Percentiles rank a stretch among this genome's conserved stretches.
Evolutionary conservation across 92 coral and sea anemone species (phyloP).

Genomic region (Zoanthus solanderi): DNA sequence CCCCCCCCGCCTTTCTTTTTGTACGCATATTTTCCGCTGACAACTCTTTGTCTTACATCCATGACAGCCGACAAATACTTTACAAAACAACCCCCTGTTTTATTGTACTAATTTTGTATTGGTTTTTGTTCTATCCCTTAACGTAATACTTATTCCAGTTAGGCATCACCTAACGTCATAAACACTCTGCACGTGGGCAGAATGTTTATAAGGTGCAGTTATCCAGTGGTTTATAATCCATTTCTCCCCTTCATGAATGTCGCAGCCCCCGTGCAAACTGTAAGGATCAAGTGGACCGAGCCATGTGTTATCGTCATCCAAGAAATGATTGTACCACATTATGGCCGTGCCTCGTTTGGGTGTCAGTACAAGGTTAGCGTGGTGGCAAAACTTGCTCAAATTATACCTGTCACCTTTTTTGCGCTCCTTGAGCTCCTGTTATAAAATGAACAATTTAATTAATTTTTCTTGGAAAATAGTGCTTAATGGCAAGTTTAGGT

Average conservation of each 20-base stretch:
- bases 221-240: constrained; percentile 71
- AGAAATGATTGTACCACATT: constrained; percentile 64
- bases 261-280: constrained; percentile 65
- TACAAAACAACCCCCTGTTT: too few species aligned
- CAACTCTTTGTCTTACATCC: too few species aligned
- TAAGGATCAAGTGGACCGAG: constrained; percentile 48
- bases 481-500: too few species aligned
- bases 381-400: constrained; percentile 63
- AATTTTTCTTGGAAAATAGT: too few species aligned
- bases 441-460: background rate
- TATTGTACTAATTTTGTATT: too few species aligned
- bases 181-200: constrained; percentile 28
- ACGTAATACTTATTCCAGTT: background rate
- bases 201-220: constrained; percentile 53
- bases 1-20: too few species aligned
- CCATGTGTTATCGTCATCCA: constrained; percentile 54
- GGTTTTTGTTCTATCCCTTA: too few species aligned
- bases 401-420: constrained; percentile 44
- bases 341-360: constrained; percentile 66
- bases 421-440: constrained; percentile 41
- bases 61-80: too few species aligned
- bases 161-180: constrained; percentile 12
- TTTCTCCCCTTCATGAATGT: constrained; percentile 64
- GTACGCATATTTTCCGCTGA: too few species aligned
- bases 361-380: constrained; percentile 49